Evolutionary conservation across 2,797 vertebrate genomes (phyloP).

Genomic region (Psittacula derbiana): DNA sequence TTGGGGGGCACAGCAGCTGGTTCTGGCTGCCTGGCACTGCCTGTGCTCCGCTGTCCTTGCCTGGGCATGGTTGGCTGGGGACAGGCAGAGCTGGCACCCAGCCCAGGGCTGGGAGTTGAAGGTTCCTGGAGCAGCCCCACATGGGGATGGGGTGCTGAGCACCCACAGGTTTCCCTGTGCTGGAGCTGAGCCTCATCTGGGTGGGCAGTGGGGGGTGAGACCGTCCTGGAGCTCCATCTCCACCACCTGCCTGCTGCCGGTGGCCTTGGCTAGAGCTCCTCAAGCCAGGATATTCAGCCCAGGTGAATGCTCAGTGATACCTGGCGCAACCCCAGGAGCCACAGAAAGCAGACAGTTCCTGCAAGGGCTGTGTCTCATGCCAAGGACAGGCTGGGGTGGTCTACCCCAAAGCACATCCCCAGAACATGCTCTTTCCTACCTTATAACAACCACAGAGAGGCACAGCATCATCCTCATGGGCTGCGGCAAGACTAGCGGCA

Average conservation of each 20-base stretch:
- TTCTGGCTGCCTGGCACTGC: background rate
- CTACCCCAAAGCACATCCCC: background rate
- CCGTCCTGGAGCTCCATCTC: background rate
- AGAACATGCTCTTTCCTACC: background rate
- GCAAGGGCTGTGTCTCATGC: background rate
- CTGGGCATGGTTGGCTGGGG: rapidly evolving
- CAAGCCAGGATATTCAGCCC: background rate
- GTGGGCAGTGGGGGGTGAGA: background rate
- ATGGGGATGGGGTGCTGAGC: background rate
- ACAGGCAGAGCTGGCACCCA: background rate
- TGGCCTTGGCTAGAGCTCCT: background rate
- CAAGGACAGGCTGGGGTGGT: background rate
- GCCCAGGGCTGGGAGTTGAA: background rate
- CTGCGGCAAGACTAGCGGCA: background rate
- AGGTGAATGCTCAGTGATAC: background rate
- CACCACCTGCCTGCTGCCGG: background rate
- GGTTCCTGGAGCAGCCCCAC: background rate
- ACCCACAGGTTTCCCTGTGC: background rate
- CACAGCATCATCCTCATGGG: rapidly evolving
- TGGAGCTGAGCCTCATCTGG: background rate
- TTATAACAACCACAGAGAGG: background rate
- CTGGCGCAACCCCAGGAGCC: background rate
- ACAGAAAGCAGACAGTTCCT: background rate
- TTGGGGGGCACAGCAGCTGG: background rate
- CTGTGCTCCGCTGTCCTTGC: rapidly evolving